These are phyloP conservation scores for Centropristis striata DNA, from an alignment of 2,113 vertebrate genomes.

Conservation along the genomic window DNA sequence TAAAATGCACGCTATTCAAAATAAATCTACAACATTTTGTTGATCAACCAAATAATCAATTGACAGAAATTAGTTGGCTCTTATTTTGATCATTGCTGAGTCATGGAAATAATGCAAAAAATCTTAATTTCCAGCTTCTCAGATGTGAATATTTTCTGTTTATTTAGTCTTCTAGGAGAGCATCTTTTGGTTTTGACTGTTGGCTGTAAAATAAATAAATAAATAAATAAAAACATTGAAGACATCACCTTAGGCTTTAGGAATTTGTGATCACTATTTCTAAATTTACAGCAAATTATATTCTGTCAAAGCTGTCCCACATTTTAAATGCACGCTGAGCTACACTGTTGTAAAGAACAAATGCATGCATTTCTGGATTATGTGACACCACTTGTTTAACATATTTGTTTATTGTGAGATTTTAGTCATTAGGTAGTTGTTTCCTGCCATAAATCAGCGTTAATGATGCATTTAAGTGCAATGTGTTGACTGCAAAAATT, in stretches of 20 bases:
- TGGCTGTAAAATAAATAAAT: not conserved
- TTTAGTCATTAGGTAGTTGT: too few relatives aligned
- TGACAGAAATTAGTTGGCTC: not conserved
- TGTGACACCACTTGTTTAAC: too few relatives aligned
- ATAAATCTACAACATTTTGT: not conserved
- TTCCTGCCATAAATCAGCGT: not conserved
- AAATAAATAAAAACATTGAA: not conserved
- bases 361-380: too few relatives aligned
- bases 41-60: not conserved
- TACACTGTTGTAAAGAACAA: too few relatives aligned
- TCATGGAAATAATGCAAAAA: not conserved
- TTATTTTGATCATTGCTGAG: not conserved
- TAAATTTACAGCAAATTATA: too few relatives aligned
- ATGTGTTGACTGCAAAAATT: not conserved
- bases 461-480: not conserved
- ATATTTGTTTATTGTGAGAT: too few relatives aligned
- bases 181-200: not conserved
- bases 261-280: not conserved
- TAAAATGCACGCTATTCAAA: too few relatives aligned
- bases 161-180: not conserved
- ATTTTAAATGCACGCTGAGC: too few relatives aligned
- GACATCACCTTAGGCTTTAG: not conserved
- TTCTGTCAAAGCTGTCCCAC: too few relatives aligned
- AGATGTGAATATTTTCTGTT: too few relatives aligned
- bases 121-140: too few relatives aligned